Evolutionary conservation across 2,888 invertebrate species (phyloP).

Genomic region (Sphaerophoria taeniata): DNA sequence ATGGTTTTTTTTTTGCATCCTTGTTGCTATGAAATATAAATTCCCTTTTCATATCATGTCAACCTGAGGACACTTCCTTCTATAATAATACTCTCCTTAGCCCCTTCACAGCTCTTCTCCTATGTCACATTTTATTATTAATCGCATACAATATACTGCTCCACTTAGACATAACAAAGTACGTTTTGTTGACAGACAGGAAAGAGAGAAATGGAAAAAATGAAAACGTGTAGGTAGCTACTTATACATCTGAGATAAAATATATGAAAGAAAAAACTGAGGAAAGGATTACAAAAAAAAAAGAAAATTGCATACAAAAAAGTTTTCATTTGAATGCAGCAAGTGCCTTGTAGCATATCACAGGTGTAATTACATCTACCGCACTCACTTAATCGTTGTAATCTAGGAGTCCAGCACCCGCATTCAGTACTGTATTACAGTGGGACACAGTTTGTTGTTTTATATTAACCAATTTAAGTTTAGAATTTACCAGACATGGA

Average conservation of each 20-base stretch:
- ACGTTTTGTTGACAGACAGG: constrained; percentile 54
- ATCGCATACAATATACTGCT: constrained; percentile 44
- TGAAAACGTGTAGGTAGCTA: constrained; percentile 30
- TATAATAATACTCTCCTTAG: constrained; percentile 21
- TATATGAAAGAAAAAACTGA: constrained; percentile 16
- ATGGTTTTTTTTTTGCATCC: constrained; percentile 13
- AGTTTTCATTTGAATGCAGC: constrained; percentile 21
- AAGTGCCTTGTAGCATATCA: constrained; percentile 23
- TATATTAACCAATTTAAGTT: background rate
- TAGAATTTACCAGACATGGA: too few species aligned
- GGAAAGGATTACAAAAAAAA: constrained; percentile 43
- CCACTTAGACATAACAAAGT: constrained; percentile 69
- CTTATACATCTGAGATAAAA: constrained; percentile 29
- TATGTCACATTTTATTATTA: constrained; percentile 20
- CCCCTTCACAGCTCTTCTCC: background rate
- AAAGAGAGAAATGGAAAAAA: constrained; percentile 25
- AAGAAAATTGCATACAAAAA: background rate
- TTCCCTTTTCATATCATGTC: constrained; percentile 56
- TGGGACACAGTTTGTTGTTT: background rate
- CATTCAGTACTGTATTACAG: background rate
- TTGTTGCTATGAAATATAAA: constrained; percentile 45
- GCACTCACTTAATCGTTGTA: constrained; percentile 12
- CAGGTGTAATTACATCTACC: constrained; percentile 36
- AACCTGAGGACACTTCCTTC: constrained; percentile 42
- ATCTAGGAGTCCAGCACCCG: background rate